Percentiles rank a stretch among this genome's conserved stretches.
Evolutionary conservation across 2,113 vertebrate species (phyloP).

Genomic region (Dinomys branickii): DNA sequence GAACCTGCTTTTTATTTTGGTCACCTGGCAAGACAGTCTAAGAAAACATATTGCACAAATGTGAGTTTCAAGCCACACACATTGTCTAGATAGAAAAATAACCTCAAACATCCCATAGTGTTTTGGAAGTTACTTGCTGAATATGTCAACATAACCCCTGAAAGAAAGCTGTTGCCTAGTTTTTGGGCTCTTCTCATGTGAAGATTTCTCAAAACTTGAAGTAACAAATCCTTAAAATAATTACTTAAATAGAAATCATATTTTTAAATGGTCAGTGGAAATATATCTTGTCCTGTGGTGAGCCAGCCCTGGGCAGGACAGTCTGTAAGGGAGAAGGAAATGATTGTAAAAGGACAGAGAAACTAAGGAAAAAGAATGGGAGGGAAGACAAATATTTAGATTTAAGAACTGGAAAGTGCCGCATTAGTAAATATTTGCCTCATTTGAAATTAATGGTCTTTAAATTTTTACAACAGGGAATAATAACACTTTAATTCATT

Average conservation of each 20-base stretch:
- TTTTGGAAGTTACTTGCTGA: conserved; percentile 71
- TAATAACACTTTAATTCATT: background rate
- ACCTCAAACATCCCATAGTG: conserved; percentile 59
- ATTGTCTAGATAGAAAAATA: conserved; percentile 67
- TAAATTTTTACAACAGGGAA: background rate
- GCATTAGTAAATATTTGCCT: background rate
- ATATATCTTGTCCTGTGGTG: background rate
- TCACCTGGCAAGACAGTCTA: conserved; percentile 75
- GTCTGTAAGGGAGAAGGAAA: background rate
- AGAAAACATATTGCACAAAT: conserved; percentile 55
- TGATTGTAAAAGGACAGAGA: background rate
- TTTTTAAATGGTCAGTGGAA: conserved; percentile 8
- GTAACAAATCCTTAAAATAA: conserved; percentile 47
- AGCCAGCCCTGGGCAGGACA: background rate
- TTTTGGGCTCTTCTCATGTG: conserved; percentile 27
- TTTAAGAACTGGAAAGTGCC: background rate
- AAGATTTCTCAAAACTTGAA: conserved; percentile 63
- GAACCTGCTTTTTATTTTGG: conserved; percentile 61
- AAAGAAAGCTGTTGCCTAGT: conserved; percentile 44
- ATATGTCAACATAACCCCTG: conserved; percentile 32
- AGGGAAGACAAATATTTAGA: background rate
- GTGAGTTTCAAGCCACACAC: conserved; percentile 45
- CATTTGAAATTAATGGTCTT: background rate
- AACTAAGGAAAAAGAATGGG: background rate
- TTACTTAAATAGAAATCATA: background rate